Base-by-base conservation (phyloP, 92 coral and sea anemone species). In the Umimayanthus kanabou region DNA sequence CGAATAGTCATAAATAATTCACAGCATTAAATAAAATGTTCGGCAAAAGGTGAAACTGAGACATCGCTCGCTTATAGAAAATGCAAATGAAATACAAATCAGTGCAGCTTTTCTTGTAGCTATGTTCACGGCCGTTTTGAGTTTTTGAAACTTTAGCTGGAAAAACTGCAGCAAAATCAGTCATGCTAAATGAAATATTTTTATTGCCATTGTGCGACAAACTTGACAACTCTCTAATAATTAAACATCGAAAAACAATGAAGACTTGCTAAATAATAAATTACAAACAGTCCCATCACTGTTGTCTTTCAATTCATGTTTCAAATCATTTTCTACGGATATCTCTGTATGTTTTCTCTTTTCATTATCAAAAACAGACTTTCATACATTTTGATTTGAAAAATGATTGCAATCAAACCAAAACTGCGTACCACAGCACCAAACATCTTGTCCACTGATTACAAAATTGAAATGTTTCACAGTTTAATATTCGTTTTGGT, bases 231-330 rank as follows among this genome's bases (percentile, higher is more conserved):
- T 43, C 78, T 69, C 87, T 43, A 2, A 45, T 70, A 83, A 83
- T 83, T 83, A 83, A 83, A 83, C 61, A 28, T 71, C 61, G 65
- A 82, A 69, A 83, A 69, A 83, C 78, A 83, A 83, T 83, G 47
- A 83, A 67, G 49, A 43, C 45, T 70, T n/a, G 47, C 87, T 83
- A 83, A 83, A 83, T 83, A 83, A 83, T 83, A 83, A 70, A 83
- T 83, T 70, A 72, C 87, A 39, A 70, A 83, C 87, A 71, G 78
- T 73, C 18, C 45, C 50, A 75, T 37, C 26, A 39, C 50, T 39
- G 79, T 47, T 53, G 77, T 50, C 66, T 70, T 47, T 20, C 76
- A 66, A 83, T 71, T 69, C 47, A 78, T 83, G 87, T 55, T 83
- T 45, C 37, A 15, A 49, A 83, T 43, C 49, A 9, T 28, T 43